Conservation (phyloP, 2,797 vertebrate genomes). For the Parauchenoglanis ngamensis region DNA sequence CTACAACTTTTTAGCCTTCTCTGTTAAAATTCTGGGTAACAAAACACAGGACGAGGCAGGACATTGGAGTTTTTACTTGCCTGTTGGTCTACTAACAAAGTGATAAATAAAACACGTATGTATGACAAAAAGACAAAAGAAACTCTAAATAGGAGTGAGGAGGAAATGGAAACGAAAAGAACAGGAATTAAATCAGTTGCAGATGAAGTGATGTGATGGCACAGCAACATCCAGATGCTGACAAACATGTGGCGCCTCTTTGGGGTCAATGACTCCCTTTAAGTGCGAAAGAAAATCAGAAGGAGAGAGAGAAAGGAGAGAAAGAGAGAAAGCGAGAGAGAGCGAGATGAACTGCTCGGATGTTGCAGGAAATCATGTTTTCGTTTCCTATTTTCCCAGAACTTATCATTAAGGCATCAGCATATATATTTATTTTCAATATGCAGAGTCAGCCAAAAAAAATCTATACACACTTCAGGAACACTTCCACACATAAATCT, state of each 20-base stretch:
- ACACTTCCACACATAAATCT: too few relatives aligned
- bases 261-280: slow-evolving; percentile 21
- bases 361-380: background rate
- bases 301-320: background rate
- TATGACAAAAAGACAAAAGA: too few relatives aligned
- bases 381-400: background rate
- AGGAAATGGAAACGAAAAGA: slow-evolving; percentile 13
- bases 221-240: slow-evolving; percentile 24
- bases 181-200: slow-evolving; percentile 16
- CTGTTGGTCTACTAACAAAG: background rate
- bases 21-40: background rate
- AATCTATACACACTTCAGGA: too few relatives aligned
- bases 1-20: background rate
- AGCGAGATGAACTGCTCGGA: background rate
- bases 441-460: background rate
- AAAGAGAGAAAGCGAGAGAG: background rate
- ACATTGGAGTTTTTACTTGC: background rate
- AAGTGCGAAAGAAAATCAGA: slow-evolving; percentile 32
- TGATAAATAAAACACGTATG: background rate
- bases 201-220: slow-evolving; percentile 33
- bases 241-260: slow-evolving; percentile 35
- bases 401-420: background rate
- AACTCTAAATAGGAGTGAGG: too few relatives aligned
- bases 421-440: background rate
- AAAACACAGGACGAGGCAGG: background rate